Conservation (phyloP, 2,113 vertebrate genomes). For the Archocentrus centrarchus region DNA sequence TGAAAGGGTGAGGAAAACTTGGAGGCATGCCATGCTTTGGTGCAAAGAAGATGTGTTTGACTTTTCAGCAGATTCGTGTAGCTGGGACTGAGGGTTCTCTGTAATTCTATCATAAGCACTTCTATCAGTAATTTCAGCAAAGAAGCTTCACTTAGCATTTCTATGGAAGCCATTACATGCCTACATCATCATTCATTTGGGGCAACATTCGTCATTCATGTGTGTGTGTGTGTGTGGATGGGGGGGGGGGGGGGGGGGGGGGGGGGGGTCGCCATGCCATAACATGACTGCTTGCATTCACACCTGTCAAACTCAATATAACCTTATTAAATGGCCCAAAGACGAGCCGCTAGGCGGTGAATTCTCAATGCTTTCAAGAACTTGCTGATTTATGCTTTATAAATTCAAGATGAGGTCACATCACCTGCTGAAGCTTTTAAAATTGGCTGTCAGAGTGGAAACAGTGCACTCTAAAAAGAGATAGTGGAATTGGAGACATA, state of each 20-base stretch:
- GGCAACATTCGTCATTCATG: not conserved
- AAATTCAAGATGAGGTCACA: conserved; percentile 43
- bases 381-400: conserved; percentile 28
- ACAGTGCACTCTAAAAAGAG: not conserved
- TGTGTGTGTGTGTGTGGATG: no score
- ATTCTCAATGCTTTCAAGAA: conserved; percentile 23
- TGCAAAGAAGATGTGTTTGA: not conserved
- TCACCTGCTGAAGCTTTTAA: conserved; percentile 5
- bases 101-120: conserved; percentile 21
- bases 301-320: conserved; percentile 39
- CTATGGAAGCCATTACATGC: conserved; percentile 20
- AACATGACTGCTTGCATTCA: conserved; percentile 26
- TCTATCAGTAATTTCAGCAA: conserved; percentile 7
- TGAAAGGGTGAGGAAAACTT: conserved; percentile 38
- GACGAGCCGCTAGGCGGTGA: not conserved
- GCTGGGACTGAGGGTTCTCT: not conserved
- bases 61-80: conserved; percentile 13
- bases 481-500: conserved; percentile 4
- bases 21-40: not conserved
- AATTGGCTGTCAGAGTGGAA: not conserved
- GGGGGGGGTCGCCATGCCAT: not conserved
- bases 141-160: conserved; percentile 36
- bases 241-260: not conserved
- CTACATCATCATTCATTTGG: conserved; percentile 2
- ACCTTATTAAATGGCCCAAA: conserved; percentile 32